A percentile compares a stretch with the other conserved stretches of the same genome.
Conservation (phyloP, 1,140 invertebrate species). For the Wiebesia pumilae region DNA sequence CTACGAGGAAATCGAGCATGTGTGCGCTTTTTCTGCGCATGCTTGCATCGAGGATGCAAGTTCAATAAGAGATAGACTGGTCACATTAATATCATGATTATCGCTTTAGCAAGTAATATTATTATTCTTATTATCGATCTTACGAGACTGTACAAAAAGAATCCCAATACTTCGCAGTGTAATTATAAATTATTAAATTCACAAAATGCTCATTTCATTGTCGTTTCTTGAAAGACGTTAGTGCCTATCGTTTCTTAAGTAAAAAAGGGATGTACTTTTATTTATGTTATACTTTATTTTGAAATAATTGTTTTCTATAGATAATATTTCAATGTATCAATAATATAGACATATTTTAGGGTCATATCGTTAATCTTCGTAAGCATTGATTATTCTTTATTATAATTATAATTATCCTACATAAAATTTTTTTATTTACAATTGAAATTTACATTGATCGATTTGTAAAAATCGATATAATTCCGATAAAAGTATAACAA, state of each 20-base stretch:
- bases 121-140: slow-evolving; percentile 31
- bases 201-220: background rate
- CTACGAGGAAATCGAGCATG: slow-evolving; percentile 20
- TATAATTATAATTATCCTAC: background rate
- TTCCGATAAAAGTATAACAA: too few relatives aligned
- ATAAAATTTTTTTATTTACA: too few relatives aligned
- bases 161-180: slow-evolving; percentile 3
- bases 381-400: background rate
- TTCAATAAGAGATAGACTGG: background rate
- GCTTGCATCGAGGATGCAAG: background rate
- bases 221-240: background rate
- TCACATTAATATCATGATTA: slow-evolving; percentile 38
- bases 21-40: background rate
- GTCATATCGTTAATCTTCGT: background rate
- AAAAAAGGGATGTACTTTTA: background rate
- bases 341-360: background rate
- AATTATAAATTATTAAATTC: slow-evolving; percentile 22
- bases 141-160: slow-evolving; percentile 4
- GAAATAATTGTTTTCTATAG: background rate
- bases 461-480: too few relatives aligned
- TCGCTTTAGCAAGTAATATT: background rate
- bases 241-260: background rate
- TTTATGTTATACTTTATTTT: background rate
- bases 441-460: too few relatives aligned
- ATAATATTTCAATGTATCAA: background rate